Evolutionary conservation across 2,113 vertebrate genomes (phyloP), one percentile per base, ranked within the genome.

Genomic region (Malurus alboscapulatus): DNA sequence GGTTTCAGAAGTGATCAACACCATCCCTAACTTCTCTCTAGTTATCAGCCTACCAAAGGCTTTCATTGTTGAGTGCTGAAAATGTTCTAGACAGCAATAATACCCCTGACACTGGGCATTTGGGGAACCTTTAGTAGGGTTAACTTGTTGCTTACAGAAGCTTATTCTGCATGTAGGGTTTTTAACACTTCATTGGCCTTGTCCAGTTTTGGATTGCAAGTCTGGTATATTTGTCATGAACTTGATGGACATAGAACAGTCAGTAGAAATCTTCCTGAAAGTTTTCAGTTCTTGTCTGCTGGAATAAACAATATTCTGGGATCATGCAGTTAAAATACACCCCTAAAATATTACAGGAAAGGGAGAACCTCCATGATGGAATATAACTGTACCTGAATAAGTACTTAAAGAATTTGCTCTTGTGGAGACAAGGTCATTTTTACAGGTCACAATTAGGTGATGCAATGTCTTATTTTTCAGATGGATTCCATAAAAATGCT

Each of bases 31-130:
- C 14, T 82, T 58, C 40, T 45, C 55, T 71, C 1, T 5, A 17
- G 19, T 53, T 20, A 34, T 40, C 68, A 36, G 3, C 32, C 36
- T 38, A 5, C 42, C 22, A 44, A 36, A 86, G 79, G 36, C 57
- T 81, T 92, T 68, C 48, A 2, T 51, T 81, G 22, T 36, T 93
- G 61, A 14, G 65, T 67, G 22, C 17, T 72, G n/a, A 17, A 51
- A 55, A 9, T 45, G 6, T 53, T 71, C 15, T 40, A 44, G 72
- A 29, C 14, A 42, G 51, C 40, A 61, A 16, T 72, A 51, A 77
- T 65, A 5, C 2, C 29, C 11, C 17, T 65, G 36, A 10, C 3
- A 0, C 2, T 74, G 65, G 17, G 5, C n/a, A 6, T 9, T 2
- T 51, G 29, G 29, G 34, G 18, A 62, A 14, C 44, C 42, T 47